Conservation (phyloP, 2,113 vertebrate species). For the Camelus dromedarius region DNA sequence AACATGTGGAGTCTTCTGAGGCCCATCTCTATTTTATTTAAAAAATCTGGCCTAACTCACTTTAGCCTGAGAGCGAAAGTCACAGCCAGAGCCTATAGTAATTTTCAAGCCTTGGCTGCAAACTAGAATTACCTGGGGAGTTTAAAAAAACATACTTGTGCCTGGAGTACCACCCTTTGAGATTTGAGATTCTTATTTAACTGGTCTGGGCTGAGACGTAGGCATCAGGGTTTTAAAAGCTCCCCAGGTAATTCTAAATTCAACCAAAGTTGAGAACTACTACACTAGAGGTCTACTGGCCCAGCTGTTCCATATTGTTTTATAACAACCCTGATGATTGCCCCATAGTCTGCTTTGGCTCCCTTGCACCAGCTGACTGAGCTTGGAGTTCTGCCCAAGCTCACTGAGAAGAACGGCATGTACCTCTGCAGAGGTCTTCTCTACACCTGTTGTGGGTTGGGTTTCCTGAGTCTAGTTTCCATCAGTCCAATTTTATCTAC, state of each 20-base stretch:
- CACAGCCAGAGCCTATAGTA: not conserved
- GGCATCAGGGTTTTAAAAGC: slow-evolving; percentile 23
- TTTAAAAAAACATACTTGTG: not conserved
- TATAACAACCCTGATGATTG: slow-evolving; percentile 23
- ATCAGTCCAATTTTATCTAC: slow-evolving; percentile 32
- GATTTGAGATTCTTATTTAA: slow-evolving; percentile 35
- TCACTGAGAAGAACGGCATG: slow-evolving; percentile 41
- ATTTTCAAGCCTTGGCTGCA: slow-evolving; percentile 31
- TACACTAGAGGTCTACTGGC: not conserved
- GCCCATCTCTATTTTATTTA: not conserved
- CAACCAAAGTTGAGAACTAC: not conserved
- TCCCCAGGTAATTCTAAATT: slow-evolving; percentile 13
- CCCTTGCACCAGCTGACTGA: not conserved
- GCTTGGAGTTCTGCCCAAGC: slow-evolving; percentile 68
- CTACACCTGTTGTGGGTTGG: slow-evolving; percentile 65
- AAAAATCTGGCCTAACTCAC: not conserved
- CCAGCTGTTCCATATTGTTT: slow-evolving; percentile 11
- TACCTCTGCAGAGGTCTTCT: slow-evolving; percentile 61
- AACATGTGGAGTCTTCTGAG: not conserved
- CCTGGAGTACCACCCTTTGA: slow-evolving; percentile 12
- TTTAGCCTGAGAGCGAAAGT: slow-evolving; percentile 26
- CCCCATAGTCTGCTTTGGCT: slow-evolving; percentile 60
- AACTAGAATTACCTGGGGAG: not conserved
- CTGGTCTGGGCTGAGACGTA: not conserved
- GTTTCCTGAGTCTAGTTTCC: slow-evolving; percentile 53